phyloP scores from a whole-genome alignment of 2,113 vertebrate genomes.

The Brachyhypopomus gauderio region DNA sequence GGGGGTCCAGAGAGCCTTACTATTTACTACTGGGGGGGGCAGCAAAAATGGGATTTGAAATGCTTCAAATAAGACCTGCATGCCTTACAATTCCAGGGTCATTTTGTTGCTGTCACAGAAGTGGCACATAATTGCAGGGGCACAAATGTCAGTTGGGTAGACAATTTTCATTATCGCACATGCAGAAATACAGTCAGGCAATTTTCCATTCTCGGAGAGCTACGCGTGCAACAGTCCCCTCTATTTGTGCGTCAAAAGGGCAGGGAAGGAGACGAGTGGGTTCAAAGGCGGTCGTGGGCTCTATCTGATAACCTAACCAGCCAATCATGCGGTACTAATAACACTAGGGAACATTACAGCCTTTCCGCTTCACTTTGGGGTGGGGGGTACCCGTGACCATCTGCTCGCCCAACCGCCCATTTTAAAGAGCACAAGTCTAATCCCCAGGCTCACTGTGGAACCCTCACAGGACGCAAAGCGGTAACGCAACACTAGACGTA shows the following conservation, averaged over 20 bases:
- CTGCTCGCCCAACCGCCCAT: slow-evolving; percentile 13
- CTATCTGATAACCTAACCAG: slow-evolving; percentile 14
- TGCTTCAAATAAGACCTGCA: too few relatives aligned
- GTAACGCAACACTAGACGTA: neutral
- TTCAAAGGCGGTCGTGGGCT: neutral
- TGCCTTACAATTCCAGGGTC: too few relatives aligned
- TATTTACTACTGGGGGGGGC: neutral
- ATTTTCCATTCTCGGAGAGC: neutral
- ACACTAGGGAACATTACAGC: neutral
- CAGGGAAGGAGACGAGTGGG: neutral
- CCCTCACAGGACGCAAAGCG: slow-evolving; percentile 3
- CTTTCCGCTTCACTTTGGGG: slow-evolving; percentile 23
- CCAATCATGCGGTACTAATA: slow-evolving; percentile 20
- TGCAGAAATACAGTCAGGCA: neutral
- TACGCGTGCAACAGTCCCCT: too few relatives aligned
- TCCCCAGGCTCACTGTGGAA: neutral
- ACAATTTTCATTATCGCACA: neutral
- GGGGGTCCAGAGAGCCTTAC: neutral
- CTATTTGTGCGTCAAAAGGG: neutral
- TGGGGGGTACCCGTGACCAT: slow-evolving; percentile 8
- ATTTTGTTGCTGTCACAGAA: neutral
- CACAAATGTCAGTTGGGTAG: neutral
- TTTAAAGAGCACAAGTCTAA: slow-evolving; percentile 10
- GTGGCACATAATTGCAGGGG: too few relatives aligned
- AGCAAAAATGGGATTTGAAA: too few relatives aligned